Evolutionary conservation across 2,888 invertebrate genomes (phyloP), one percentile per base, ranked within the genome.

Genomic region (Rhorus exstirpatorius): DNA sequence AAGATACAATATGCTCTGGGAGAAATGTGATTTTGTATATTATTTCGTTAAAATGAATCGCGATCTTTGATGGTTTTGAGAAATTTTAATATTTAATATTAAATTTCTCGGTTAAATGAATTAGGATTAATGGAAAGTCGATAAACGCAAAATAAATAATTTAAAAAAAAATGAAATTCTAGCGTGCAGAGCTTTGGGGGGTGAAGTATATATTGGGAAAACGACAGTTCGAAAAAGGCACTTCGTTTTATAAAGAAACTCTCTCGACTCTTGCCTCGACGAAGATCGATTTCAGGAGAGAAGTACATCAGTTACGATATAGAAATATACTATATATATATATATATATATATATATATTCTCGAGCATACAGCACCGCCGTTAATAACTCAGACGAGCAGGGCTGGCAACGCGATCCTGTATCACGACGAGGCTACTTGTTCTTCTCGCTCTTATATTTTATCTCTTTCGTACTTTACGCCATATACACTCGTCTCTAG

Each of bases 331-430:
- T 1, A 21, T n/a, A 41, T 24, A 46, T 17, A 14, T 46, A 53
- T 21, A 53, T 53, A 24, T 53, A 53, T 21, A 53, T 53, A 24
- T 53, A 53, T 21, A 12, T 7, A 17, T 24, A 31, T 38, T 60
- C 44, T 46, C 53, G 49, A 31, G 70, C 63, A 70, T 14, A 49
- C 58, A 70, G 68, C 17, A 24, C 63, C 63, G 46, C 70, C 75
- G 61, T 80, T 80, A 79, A 79, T 79, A 79, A 79, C 67, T 68
- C 74, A 79, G 79, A 79, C 74, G 68, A 68, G 74, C 68, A 68
- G 68, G 74, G 74, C 79, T 79, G 74, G 79, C 79, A 35, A 44
- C 75, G 71, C 53, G 60, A 41, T 38, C 41, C 21, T 53, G 70
- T 53, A 31, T 3, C 68, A 19, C 41, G 53, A 61, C 44, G 51